A percentile compares a stretch with the other conserved stretches of the same genome.
phyloP scores from a whole-genome alignment of 2,797 vertebrate genomes.

The Spondyliosoma cantharus region DNA sequence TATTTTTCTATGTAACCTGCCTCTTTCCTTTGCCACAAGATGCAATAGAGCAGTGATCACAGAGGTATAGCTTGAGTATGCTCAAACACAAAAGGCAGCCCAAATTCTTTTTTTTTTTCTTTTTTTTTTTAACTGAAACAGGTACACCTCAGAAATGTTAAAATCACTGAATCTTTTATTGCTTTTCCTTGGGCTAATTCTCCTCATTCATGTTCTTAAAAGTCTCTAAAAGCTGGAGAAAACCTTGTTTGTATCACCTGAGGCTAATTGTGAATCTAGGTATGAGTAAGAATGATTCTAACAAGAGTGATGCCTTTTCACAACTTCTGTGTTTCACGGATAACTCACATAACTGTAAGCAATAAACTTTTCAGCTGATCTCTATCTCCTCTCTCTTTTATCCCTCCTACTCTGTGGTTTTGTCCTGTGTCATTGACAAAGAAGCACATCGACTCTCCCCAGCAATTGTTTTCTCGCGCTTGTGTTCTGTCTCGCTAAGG shows the following conservation, averaged over 20 bases:
- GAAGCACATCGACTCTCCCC: conserved; percentile 43
- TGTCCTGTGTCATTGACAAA: conserved; percentile 63
- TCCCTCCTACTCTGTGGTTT: conserved; percentile 23
- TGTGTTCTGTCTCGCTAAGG: conserved; percentile 57
- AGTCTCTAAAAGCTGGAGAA: conserved; percentile 19
- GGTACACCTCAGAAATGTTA: conserved; percentile 11
- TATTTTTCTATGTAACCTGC: neutral
- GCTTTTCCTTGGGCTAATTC: conserved; percentile 16
- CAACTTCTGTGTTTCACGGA: conserved; percentile 41
- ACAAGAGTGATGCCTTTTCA: conserved; percentile 39
- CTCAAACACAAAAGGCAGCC: neutral
- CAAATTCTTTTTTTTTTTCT: neutral
- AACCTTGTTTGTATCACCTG: conserved; percentile 41
- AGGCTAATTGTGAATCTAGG: conserved; percentile 46
- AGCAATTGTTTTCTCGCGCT: conserved; percentile 60
- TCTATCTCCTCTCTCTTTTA: conserved; percentile 28
- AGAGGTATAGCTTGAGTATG: neutral
- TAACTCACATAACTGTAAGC: conserved; percentile 45
- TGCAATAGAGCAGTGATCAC: neutral
- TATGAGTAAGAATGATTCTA: conserved; percentile 36
- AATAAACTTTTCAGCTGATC: conserved; percentile 64
- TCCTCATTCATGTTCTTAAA: conserved; percentile 5
- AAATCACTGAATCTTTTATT: conserved; percentile 6
- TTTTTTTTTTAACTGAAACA: neutral
- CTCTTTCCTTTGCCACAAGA: neutral